Conservation (phyloP, 2,113 vertebrate species). For the Eclectus roratus region DNA sequence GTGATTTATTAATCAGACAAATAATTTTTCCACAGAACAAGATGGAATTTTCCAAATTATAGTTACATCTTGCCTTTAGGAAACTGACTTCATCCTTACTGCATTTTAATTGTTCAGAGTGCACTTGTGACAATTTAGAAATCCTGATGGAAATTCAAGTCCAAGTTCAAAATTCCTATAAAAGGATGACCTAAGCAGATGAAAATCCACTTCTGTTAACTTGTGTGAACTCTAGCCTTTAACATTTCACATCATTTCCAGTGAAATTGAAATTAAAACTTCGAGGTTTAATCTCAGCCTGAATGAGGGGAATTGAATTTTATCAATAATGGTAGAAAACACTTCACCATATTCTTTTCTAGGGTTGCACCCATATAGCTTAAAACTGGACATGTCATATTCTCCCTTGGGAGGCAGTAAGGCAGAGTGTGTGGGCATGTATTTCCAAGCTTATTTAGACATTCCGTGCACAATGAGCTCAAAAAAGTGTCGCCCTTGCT, state of each 20-base stretch:
- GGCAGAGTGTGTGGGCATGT: neutral
- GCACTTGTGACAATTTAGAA: neutral
- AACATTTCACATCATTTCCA: neutral
- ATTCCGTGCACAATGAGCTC: neutral
- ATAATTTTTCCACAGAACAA: neutral
- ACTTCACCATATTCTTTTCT: neutral
- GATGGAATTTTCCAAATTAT: neutral
- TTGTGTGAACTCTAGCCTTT: neutral
- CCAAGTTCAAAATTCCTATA: neutral
- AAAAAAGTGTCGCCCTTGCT: neutral
- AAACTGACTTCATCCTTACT: neutral
- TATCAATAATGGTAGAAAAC: neutral
- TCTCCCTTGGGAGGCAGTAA: accelerated
- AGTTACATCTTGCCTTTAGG: neutral
- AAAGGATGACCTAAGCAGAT: neutral
- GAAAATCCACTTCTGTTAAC: neutral
- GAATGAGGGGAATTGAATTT: neutral
- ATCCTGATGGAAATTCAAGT: neutral
- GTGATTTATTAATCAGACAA: neutral
- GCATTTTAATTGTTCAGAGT: neutral
- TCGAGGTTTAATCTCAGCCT: neutral
- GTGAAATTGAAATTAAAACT: neutral
- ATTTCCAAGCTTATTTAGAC: neutral
- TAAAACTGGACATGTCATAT: neutral
- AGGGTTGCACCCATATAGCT: neutral